Conservation (phyloP, 2,113 vertebrate genomes). For the Caranx ignobilis region DNA sequence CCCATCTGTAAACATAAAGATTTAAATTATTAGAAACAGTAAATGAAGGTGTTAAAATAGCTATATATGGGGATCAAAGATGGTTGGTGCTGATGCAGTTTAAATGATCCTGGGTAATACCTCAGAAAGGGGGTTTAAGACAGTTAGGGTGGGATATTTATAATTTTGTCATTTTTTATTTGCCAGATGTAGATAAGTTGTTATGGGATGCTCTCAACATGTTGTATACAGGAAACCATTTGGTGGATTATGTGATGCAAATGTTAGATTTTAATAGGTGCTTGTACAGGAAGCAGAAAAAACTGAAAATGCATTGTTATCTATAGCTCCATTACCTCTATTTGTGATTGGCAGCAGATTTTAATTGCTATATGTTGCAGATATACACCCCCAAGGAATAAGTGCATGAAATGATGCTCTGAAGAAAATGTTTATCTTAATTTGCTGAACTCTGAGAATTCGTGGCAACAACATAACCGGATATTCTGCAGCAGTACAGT, state of each 20-base stretch:
- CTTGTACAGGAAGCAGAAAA: neutral
- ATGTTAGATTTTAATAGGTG: neutral
- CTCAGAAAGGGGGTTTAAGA: neutral
- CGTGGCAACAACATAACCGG: conserved; percentile 39
- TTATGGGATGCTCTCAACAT: neutral
- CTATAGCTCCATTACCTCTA: neutral
- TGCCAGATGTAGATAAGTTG: conserved; percentile 23
- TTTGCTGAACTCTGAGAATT: conserved; percentile 32
- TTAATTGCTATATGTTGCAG: neutral
- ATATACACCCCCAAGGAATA: conserved; percentile 27
- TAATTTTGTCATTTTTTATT: conserved; percentile 33
- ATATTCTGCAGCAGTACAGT: conserved; percentile 16
- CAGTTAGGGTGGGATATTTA: neutral
- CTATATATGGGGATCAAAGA: neutral
- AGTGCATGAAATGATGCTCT: neutral
- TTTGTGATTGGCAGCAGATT: conserved; percentile 7
- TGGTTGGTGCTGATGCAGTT: conserved; percentile 3
- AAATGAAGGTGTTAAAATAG: neutral
- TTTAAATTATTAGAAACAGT: conserved; percentile 11
- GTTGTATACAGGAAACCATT: neutral
- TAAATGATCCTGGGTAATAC: neutral
- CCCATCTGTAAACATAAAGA: conserved; percentile 2
- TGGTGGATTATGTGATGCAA: conserved; percentile 19
- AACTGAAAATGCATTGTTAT: conserved; percentile 10
- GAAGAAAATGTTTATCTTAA: conserved; percentile 47